Conservation (phyloP, 2,888 invertebrate genomes). For the Digitonthophagus gazella region DNA sequence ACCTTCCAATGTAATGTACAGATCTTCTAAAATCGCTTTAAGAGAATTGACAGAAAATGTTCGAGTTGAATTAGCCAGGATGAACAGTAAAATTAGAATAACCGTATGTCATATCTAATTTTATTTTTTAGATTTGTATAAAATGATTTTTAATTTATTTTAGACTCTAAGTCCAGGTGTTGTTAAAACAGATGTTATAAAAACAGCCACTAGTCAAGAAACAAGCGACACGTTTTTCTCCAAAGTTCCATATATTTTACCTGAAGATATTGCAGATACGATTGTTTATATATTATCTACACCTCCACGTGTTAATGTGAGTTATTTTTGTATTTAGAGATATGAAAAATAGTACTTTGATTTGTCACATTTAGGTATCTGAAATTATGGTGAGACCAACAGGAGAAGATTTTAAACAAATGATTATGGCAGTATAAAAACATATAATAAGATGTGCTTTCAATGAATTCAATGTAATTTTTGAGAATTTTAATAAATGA, state of each 20-base stretch:
- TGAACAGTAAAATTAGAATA: slow-evolving; percentile 20
- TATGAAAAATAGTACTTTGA: too few relatives aligned
- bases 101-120: slow-evolving; percentile 2
- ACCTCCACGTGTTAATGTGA: slow-evolving; percentile 7
- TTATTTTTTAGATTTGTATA: neutral
- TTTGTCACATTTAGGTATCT: too few relatives aligned
- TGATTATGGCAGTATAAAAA: too few relatives aligned
- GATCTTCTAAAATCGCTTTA: slow-evolving; percentile 16
- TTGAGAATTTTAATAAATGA: too few relatives aligned
- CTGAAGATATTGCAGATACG: slow-evolving; percentile 8
- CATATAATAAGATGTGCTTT: too few relatives aligned
- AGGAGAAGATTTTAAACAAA: too few relatives aligned
- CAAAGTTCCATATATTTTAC: neutral
- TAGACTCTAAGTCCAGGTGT: slow-evolving; percentile 53
- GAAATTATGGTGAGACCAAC: too few relatives aligned
- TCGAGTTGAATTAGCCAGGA: slow-evolving; percentile 1
- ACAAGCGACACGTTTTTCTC: neutral
- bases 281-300: slow-evolving; percentile 1
- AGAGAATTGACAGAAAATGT: slow-evolving; percentile 13
- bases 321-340: neutral
- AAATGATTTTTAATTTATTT: slow-evolving; percentile 14
- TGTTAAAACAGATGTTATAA: slow-evolving; percentile 15
- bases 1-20: neutral
- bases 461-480: too few relatives aligned
- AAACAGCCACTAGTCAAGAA: neutral